Evolutionary conservation across 2,888 invertebrate genomes (phyloP).

Genomic region (Aspidiotus destructor): DNA sequence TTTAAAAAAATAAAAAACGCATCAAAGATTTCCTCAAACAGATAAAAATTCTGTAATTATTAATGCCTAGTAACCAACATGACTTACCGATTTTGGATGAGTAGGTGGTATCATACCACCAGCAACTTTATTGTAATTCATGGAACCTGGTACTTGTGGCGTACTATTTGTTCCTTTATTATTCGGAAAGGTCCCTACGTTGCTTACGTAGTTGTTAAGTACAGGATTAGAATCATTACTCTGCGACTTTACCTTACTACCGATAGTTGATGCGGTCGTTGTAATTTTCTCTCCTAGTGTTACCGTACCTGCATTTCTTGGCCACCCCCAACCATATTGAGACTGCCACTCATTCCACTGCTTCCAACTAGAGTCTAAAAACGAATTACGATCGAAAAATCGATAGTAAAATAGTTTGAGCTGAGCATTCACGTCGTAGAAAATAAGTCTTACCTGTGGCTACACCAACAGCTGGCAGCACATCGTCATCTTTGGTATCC

Average conservation of each 20-base stretch:
- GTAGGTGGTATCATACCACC: slow-evolving; percentile 23
- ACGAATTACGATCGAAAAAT: neutral
- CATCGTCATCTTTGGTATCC: slow-evolving; percentile 46
- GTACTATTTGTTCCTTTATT: slow-evolving; percentile 7
- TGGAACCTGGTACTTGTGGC: slow-evolving; percentile 21
- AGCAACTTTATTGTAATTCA: slow-evolving; percentile 25
- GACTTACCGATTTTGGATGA: slow-evolving; percentile 24
- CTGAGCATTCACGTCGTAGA: neutral
- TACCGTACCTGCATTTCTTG: slow-evolving; percentile 31
- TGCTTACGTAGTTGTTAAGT: slow-evolving; percentile 20
- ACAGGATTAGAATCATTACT: slow-evolving; percentile 26
- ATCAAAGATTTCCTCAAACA: neutral
- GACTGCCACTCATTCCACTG: slow-evolving; percentile 38
- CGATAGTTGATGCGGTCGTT: slow-evolving; percentile 20
- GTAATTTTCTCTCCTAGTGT: slow-evolving; percentile 18
- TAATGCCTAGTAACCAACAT: neutral
- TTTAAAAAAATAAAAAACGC: neutral
- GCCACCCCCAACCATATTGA: slow-evolving; percentile 39
- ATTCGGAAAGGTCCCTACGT: slow-evolving; percentile 22
- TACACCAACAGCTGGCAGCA: neutral
- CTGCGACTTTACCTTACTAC: slow-evolving; percentile 29
- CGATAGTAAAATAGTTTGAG: too few species aligned
- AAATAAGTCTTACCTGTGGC: neutral
- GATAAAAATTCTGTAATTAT: neutral
- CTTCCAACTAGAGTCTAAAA: slow-evolving; percentile 30